Base-by-base conservation (phyloP, 2,797 vertebrate genomes). In the Chanos chanos region DNA sequence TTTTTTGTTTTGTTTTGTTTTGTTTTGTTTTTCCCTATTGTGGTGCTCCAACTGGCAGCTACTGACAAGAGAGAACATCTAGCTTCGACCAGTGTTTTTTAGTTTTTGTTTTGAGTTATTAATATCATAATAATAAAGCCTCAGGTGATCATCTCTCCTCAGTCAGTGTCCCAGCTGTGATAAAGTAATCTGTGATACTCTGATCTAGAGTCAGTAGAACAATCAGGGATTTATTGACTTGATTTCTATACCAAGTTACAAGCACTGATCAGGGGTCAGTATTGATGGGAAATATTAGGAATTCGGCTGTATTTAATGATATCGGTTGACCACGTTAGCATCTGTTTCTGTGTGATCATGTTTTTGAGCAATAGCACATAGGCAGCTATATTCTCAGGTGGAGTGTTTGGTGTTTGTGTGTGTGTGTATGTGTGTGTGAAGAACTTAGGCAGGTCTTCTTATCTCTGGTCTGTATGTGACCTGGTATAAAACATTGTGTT, bases 311-410 rank as follows among this genome's bases (percentile, higher is more conserved):
- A 50, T 67, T 39, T 56, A 47, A 55, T n/a, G 70, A 56, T 43
- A 28, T 54, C 67, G 58, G n/a, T 50, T 63, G 60, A 62, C 53
- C 60, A 61, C 53, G 70, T 65, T 54, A 71, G 61, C 74, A 72
- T 71, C 61, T 55, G 15, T 59, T 43, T 39, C 28, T 54, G 37
- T 49, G 30, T 27, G 21, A 7, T 49, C 28, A 36, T 22, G 4
- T 44, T 19, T 21, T 45, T 3, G 7, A 28, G 18, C 16, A 77
- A 76, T 4, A 69, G 55, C 61, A 67, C 70, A 66, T 63, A 74
- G 82, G 79, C 83, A 85, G 81, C 80, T 86, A 73, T 56, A 59
- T 58, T 78, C 80, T 85, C 80, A 81, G 78, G 81, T 81, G 74
- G 52, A 67, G 58, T 64, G 64, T 61, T 51, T 47, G 27, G 19